Percentiles rank a stretch among this genome's conserved stretches.
Conservation (phyloP, 1,140 invertebrate genomes). For the Ganaspis sp. region DNA sequence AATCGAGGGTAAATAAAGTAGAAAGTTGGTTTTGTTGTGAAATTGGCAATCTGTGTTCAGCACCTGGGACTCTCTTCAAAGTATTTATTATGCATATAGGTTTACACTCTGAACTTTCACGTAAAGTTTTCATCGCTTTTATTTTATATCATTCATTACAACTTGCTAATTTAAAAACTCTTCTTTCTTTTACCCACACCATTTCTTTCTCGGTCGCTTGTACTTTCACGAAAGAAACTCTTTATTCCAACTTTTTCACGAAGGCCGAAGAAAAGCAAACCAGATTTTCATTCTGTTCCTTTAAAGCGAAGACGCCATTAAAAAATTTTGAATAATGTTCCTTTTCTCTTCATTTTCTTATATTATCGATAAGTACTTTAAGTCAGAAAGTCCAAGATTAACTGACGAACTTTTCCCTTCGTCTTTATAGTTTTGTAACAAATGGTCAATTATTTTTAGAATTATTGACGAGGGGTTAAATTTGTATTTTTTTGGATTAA, state of each 20-base stretch:
- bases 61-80: conserved; percentile 3
- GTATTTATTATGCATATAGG: conserved; percentile 7
- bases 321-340: conserved; percentile 8
- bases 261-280: conserved; percentile 13
- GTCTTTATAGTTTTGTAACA: neutral
- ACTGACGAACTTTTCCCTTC: neutral
- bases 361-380: conserved; percentile 11
- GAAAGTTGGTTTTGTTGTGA: neutral
- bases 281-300: conserved; percentile 13
- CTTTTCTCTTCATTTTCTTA: conserved; percentile 1
- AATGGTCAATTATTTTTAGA: neutral
- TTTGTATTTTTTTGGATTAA: neutral
- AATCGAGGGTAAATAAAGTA: neutral
- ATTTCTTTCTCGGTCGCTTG: conserved; percentile 3
- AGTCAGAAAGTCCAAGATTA: neutral
- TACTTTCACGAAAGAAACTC: neutral
- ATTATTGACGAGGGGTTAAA: neutral
- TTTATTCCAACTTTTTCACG: neutral
- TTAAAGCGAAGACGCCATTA: neutral
- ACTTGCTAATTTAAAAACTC: conserved; percentile 52
- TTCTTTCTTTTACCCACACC: conserved; percentile 10
- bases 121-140: conserved; percentile 41
- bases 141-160: conserved; percentile 46
- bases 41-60: conserved; percentile 3
- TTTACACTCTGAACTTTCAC: conserved; percentile 1